Base-by-base conservation (phyloP, 2,797 vertebrate species). In the Rachycentron canadum region DNA sequence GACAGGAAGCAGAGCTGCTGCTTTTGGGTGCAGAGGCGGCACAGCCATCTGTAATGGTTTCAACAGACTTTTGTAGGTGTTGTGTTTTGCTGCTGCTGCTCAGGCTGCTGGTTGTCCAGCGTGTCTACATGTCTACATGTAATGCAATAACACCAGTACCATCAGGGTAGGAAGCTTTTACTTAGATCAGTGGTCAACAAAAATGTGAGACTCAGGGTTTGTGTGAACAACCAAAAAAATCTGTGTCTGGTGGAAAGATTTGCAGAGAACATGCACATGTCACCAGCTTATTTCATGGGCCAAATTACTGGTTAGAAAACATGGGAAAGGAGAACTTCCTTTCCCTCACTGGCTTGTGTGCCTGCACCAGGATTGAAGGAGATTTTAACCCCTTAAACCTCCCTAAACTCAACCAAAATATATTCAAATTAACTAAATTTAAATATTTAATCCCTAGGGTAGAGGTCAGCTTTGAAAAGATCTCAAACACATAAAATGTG, bases 1-100 rank as follows among this genome's bases (percentile, higher is more conserved):
- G 92, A 94, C 94, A 94, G 93, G 93, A 94, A 94, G 87, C 80
- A 66, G 87, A 69, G 87, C 77, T 41, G 83, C 84, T 70, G 79
- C 58, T 70, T 70, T 52, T 0, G 73, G 70, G 71, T 79, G 63
- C 76, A 65, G 60, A 36, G 73, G 55, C 11, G 53, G 67, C 59
- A 25, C 63, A 67, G 76, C 17, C 59, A 7, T 62, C 58, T 57
- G 59, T 87, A 87, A 92, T 89, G 86, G 45, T 41, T 90, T 89
- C 66, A 70, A 3, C 85, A 88, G 90, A 81, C 79, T 60, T 45
- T 19, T 4, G 25, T 23, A 66, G 60, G 45, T 59, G 74, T 78
- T 63, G 67, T 38, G 49, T 67, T 70, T 69, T 59, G 65, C 69
- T 60, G 49, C 34, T 43, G 43, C 49, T 16, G 45, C 49, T 62